Conservation (phyloP, 1,140 invertebrate genomes). For the Drosophila sturtevanti region DNA sequence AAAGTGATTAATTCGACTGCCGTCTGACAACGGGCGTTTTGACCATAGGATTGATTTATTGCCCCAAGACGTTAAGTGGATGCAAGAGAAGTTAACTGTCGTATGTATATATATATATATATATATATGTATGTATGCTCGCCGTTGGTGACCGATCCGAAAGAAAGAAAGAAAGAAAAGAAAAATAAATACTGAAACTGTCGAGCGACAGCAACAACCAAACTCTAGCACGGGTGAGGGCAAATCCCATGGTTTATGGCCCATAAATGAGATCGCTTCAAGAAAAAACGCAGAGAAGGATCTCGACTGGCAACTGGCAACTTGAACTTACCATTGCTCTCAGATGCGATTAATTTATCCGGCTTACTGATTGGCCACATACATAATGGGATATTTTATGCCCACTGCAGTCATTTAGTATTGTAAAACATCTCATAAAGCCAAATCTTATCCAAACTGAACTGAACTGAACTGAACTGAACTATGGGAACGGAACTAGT, state of each 20-base stretch:
- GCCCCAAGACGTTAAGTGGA: conserved; percentile 81
- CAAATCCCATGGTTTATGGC: conserved; percentile 72
- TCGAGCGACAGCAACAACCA: conserved; percentile 24
- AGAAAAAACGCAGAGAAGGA: conserved; percentile 57
- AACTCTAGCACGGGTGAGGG: conserved; percentile 8
- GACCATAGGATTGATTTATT: conserved; percentile 81
- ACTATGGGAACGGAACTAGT: conserved; percentile 64
- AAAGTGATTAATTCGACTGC: conserved; percentile 81
- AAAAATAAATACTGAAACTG: conserved; percentile 55
- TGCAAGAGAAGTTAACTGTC: conserved; percentile 82
- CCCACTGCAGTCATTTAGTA: conserved; percentile 62
- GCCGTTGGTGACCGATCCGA: conserved; percentile 69
- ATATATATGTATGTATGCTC: no score
- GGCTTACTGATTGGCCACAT: conserved; percentile 71
- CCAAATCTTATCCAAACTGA: conserved; percentile 40
- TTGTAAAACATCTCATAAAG: conserved; percentile 77
- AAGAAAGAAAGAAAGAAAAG: conserved; percentile 18
- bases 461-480: conserved; percentile 43
- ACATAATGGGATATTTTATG: conserved; percentile 72
- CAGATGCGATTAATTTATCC: conserved; percentile 75
- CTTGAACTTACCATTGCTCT: conserved; percentile 33
- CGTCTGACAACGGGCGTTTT: conserved; percentile 75
- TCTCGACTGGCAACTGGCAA: conserved; percentile 37
- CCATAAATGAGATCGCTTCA: conserved; percentile 78
- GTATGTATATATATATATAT: no score